phyloP scores from a whole-genome alignment of 2,888 invertebrate species.

The Cerceris ruficornis region DNA sequence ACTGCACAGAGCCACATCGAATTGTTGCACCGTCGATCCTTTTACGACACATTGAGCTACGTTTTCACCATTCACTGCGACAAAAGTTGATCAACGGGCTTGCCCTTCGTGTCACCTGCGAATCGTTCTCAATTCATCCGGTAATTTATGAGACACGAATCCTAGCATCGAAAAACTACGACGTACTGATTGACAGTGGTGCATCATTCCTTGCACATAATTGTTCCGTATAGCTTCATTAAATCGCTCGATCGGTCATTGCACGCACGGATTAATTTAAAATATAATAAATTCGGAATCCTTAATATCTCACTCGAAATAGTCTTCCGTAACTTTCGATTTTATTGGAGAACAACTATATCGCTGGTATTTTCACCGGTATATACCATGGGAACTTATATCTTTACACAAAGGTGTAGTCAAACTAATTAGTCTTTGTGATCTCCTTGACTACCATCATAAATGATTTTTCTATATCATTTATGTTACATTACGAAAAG shows the following conservation, averaged over 20 bases:
- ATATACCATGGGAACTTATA: too few species aligned
- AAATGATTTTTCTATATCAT: background rate
- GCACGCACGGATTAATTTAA: background rate
- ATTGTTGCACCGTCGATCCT: slow-evolving; percentile 6
- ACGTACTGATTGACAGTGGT: background rate
- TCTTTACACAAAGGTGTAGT: too few species aligned
- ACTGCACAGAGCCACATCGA: slow-evolving; percentile 22
- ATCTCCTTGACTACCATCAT: too few species aligned
- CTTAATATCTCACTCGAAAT: too few species aligned
- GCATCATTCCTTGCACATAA: slow-evolving; percentile 30
- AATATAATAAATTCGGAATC: background rate
- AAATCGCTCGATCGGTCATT: background rate
- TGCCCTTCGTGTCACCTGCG: slow-evolving; percentile 50
- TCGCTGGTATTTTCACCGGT: too few species aligned
- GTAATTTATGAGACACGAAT: slow-evolving; percentile 7
- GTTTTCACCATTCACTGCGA: slow-evolving; percentile 29
- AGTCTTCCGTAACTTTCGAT: too few species aligned
- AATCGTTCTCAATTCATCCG: slow-evolving; percentile 26
- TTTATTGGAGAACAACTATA: too few species aligned
- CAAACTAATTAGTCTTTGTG: too few species aligned
- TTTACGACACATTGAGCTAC: slow-evolving; percentile 49
- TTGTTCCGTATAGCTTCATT: background rate
- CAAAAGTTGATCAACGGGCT: background rate
- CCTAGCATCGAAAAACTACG: background rate
- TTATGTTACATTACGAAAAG: background rate